Evolutionary conservation across 2,888 invertebrate genomes (phyloP).

Genomic region (Drosophila kambysellisi): DNA sequence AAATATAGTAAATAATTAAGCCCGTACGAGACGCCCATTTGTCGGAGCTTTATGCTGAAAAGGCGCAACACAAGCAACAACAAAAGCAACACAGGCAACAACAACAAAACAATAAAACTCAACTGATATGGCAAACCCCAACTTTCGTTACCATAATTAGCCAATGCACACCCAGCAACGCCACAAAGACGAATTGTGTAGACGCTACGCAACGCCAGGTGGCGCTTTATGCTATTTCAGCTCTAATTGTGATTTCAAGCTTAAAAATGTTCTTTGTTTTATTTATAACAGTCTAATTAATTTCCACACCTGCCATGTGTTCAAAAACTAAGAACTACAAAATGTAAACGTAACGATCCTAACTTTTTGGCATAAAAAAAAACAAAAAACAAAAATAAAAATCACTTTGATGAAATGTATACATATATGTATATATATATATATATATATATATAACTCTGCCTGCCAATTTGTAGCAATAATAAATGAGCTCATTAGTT

Average conservation of each 20-base stretch:
- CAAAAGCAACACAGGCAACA: conserved; percentile 23
- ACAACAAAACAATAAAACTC: conserved; percentile 43
- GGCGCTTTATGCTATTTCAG: conserved; percentile 6
- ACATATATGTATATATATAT: no score
- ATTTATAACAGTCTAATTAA: neutral
- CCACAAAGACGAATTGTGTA: conserved; percentile 5
- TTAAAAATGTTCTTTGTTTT: neutral
- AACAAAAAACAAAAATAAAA: neutral
- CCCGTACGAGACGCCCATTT: conserved; percentile 27
- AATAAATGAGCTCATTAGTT: conserved; percentile 1
- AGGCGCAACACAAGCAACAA: conserved; percentile 10
- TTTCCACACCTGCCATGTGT: neutral
- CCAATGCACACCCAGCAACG: neutral
- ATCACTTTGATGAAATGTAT: neutral
- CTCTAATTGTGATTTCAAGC: neutral
- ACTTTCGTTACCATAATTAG: conserved; percentile 42
- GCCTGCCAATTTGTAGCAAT: neutral
- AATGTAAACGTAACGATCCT: neutral
- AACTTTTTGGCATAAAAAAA: neutral
- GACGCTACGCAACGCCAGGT: conserved; percentile 21
- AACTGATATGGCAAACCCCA: conserved; percentile 42
- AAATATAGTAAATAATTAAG: conserved; percentile 71
- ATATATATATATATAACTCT: neutral
- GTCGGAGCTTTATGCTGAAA: conserved; percentile 35
- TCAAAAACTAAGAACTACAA: neutral